These are phyloP conservation scores for Odontomachus brunneus DNA, from an alignment of 1,140 invertebrate genomes.

Conservation along the genomic window DNA sequence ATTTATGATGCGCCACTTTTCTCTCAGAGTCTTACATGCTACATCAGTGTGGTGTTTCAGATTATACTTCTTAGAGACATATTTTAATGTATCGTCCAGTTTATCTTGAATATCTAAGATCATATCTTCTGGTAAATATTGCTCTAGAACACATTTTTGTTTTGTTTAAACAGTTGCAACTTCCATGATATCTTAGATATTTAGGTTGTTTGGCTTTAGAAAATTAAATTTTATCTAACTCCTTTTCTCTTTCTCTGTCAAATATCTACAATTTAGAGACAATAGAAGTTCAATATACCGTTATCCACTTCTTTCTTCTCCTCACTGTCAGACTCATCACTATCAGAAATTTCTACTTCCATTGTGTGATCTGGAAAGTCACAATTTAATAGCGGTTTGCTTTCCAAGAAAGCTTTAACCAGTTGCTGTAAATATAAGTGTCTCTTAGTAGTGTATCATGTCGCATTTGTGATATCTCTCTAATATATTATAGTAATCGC, in stretches of 20 bases:
- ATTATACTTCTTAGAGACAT: conserved; percentile 79
- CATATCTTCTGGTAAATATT: conserved; percentile 77
- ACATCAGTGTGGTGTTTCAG: conserved; percentile 80
- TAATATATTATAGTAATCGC: not conserved
- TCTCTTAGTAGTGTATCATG: conserved; percentile 1
- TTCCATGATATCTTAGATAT: conserved; percentile 1
- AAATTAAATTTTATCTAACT: not conserved
- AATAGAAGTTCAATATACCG: conserved; percentile 33
- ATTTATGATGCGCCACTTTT: conserved; percentile 74
- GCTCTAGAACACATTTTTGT: conserved; percentile 63
- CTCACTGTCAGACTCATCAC: conserved; percentile 84
- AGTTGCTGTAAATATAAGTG: conserved; percentile 79
- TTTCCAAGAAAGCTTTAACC: conserved; percentile 78
- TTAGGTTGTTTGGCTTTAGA: not conserved
- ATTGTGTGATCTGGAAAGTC: conserved; percentile 86
- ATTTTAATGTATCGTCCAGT: conserved; percentile 73
- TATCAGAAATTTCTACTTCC: conserved; percentile 87
- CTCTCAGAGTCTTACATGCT: conserved; percentile 72
- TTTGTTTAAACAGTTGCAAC: not conserved
- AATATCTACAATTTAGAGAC: not conserved
- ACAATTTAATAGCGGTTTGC: conserved; percentile 82
- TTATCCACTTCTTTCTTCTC: conserved; percentile 66
- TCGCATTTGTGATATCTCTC: not conserved
- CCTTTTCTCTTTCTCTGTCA: not conserved
- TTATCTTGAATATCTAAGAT: conserved; percentile 76